Conservation (phyloP, 2,797 vertebrate genomes). For the Botia kubotai region DNA sequence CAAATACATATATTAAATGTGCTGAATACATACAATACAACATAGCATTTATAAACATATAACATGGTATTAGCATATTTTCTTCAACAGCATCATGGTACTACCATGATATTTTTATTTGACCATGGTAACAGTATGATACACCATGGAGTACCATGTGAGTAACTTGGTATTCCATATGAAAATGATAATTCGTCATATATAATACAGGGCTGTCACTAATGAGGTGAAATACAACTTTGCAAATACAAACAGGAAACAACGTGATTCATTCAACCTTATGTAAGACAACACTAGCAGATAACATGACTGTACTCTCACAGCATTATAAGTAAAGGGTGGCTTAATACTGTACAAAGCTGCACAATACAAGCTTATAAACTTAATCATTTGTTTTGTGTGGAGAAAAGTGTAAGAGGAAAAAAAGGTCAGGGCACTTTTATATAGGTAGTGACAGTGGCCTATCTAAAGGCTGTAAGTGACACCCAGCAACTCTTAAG, state of each 20-base stretch:
- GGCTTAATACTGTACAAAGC: not conserved
- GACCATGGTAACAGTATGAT: no score
- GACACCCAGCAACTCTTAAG: constrained; percentile 64
- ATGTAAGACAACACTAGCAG: not conserved
- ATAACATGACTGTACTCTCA: not conserved
- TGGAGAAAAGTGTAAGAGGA: constrained; percentile 16
- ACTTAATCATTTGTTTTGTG: not conserved
- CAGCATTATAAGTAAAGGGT: not conserved
- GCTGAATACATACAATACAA: no score
- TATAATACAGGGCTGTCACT: no score
- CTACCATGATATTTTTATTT: no score
- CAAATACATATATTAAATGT: no score
- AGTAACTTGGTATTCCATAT: no score
- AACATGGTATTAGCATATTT: no score
- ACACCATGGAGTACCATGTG: no score
- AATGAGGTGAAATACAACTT: not conserved
- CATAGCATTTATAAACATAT: no score
- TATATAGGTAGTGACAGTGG: constrained; percentile 70
- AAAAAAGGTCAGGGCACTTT: constrained; percentile 47
- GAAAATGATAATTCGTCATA: no score
- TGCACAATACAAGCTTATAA: not conserved
- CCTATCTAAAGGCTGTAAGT: constrained; percentile 65
- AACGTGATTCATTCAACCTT: no score
- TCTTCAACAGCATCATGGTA: no score
- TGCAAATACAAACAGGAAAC: not conserved